Evolutionary conservation across 2,888 invertebrate species (phyloP).

Genomic region (Aleiodes testaceus): DNA sequence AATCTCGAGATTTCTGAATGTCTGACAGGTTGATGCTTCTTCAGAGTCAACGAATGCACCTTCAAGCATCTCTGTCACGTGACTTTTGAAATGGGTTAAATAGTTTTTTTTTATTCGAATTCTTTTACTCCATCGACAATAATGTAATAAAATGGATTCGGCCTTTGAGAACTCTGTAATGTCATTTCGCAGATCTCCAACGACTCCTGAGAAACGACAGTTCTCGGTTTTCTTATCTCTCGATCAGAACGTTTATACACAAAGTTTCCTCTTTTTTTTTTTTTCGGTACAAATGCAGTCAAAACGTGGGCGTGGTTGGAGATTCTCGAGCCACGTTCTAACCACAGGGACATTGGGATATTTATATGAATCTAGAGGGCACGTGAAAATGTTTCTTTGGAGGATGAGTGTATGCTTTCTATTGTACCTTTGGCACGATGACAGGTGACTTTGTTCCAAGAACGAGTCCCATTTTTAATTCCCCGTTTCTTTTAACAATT

Average conservation of each 20-base stretch:
- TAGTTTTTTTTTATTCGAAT: slow-evolving; percentile 1
- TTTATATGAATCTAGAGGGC: slow-evolving; percentile 21
- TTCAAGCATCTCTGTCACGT: slow-evolving; percentile 17
- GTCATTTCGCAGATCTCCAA: slow-evolving; percentile 9
- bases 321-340: neutral
- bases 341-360: slow-evolving; percentile 18
- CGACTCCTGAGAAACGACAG: slow-evolving; percentile 15
- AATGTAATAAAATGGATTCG: neutral
- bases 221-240: slow-evolving; percentile 21
- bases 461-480: slow-evolving; percentile 5
- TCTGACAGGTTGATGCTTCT: slow-evolving; percentile 31
- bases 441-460: slow-evolving; percentile 62
- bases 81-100: slow-evolving; percentile 40
- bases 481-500: neutral
- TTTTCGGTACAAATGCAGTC: slow-evolving; percentile 20
- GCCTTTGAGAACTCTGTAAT: neutral
- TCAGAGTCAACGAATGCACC: slow-evolving; percentile 18
- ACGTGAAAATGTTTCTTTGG: slow-evolving; percentile 6
- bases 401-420: slow-evolving; percentile 39
- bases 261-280: slow-evolving; percentile 2
- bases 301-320: slow-evolving; percentile 26
- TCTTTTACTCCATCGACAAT: neutral
- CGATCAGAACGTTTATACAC: slow-evolving; percentile 24
- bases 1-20: slow-evolving; percentile 38
- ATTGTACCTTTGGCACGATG: slow-evolving; percentile 58